Conservation (phyloP, 2,797 vertebrate genomes). For the Clarias laeviceps region DNA sequence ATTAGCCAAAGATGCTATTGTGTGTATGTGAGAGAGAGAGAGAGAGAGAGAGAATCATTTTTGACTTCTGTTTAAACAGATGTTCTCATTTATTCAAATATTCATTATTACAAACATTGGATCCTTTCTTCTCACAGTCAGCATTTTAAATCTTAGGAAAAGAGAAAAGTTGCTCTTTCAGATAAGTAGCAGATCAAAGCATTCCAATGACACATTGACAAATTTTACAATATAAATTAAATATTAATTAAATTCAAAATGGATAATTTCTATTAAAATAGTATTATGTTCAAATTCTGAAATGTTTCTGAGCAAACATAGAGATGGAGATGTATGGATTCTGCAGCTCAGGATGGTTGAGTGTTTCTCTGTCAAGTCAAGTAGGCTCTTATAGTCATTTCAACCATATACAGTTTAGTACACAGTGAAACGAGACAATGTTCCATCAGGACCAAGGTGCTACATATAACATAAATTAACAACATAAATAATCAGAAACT, state of each 20-base stretch:
- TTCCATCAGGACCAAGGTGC: too few species aligned
- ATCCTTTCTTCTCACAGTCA: constrained; percentile 4
- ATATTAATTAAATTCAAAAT: background rate
- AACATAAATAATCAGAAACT: too few species aligned
- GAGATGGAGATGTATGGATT: too few species aligned
- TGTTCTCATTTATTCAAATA: background rate
- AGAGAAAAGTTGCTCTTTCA: background rate
- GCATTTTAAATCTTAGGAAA: background rate
- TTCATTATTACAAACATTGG: background rate
- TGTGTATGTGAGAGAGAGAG: background rate
- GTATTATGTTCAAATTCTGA: background rate
- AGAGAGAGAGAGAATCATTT: too few species aligned
- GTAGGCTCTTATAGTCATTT: too few species aligned
- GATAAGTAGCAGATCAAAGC: background rate
- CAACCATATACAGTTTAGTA: too few species aligned
- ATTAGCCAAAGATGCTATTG: background rate
- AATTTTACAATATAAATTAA: background rate
- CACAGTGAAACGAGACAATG: too few species aligned
- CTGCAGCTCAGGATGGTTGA: too few species aligned
- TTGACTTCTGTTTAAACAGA: background rate
- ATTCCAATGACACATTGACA: background rate
- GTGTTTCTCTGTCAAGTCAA: too few species aligned
- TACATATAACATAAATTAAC: too few species aligned
- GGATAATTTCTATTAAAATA: background rate
- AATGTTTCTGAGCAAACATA: background rate